Conservation (phyloP, 2,797 vertebrate genomes). For the Sebastes hubbsi region DNA sequence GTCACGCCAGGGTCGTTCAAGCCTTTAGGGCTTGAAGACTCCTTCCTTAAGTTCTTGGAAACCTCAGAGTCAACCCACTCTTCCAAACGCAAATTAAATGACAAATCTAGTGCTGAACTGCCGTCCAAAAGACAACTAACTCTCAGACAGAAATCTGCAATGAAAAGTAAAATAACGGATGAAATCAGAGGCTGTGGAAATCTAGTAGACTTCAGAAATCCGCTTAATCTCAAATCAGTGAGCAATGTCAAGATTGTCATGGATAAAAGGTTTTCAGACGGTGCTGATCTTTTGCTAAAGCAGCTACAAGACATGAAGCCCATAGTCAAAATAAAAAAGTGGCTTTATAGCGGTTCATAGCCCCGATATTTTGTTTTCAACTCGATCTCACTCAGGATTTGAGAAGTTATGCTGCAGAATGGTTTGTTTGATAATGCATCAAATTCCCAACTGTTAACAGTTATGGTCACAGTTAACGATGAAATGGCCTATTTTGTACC, state of each 20-base stretch:
- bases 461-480: conserved; percentile 75
- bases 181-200: conserved; percentile 82
- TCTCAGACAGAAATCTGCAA: conserved; percentile 65
- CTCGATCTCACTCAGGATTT: conserved; percentile 87
- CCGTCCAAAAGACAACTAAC: conserved; percentile 87
- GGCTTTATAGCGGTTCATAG: conserved; percentile 83
- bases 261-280: conserved; percentile 91
- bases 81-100: conserved; percentile 88
- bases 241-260: conserved; percentile 96
- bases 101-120: conserved; percentile 79
- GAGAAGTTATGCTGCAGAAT: conserved; percentile 87
- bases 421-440: conserved; percentile 78
- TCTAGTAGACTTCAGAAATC: conserved; percentile 91
- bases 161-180: conserved; percentile 65
- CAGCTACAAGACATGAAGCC: conserved; percentile 99
- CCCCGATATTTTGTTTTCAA: conserved; percentile 73
- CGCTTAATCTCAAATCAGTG: conserved; percentile 88
- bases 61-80: conserved; percentile 90
- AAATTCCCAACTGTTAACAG: conserved; percentile 77
- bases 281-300: conserved; percentile 90
- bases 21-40: conserved; percentile 93
- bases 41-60: conserved; percentile 94
- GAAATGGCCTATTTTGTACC: conserved; percentile 81
- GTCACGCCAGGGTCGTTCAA: conserved; percentile 91
- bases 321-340: conserved; percentile 90